These are phyloP conservation scores for Epiblema foenella DNA, from an alignment of 2,888 invertebrate species.

Conservation along the genomic window DNA sequence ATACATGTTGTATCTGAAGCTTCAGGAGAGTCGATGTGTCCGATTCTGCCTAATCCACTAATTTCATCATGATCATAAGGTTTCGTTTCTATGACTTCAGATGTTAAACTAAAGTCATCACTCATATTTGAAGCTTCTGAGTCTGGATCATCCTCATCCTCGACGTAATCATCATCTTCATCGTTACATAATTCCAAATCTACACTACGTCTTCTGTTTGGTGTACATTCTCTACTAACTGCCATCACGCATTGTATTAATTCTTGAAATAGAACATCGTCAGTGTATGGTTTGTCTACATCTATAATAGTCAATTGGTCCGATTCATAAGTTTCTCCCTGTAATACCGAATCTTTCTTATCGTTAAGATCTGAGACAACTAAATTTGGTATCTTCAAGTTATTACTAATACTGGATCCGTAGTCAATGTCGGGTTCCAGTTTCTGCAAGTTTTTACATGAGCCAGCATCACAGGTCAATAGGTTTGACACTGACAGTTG, in stretches of 20 bases:
- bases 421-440: constrained; percentile 61
- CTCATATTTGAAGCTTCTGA: constrained; percentile 88
- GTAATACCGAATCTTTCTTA: constrained; percentile 74
- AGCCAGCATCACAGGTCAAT: constrained; percentile 79
- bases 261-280: constrained; percentile 75
- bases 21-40: constrained; percentile 94
- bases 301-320: constrained; percentile 88
- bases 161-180: constrained; percentile 65
- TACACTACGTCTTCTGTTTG: constrained; percentile 73
- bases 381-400: constrained; percentile 80
- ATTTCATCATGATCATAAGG: constrained; percentile 74
- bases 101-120: constrained; percentile 89
- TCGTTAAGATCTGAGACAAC: constrained; percentile 80
- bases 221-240: constrained; percentile 73
- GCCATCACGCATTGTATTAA: constrained; percentile 66
- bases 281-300: constrained; percentile 84
- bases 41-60: constrained; percentile 80
- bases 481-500: constrained; percentile 75
- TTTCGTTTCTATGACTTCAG: constrained; percentile 87
- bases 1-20: constrained; percentile 89
- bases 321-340: constrained; percentile 84
- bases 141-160: constrained; percentile 73
- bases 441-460: constrained; percentile 75
- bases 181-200: constrained; percentile 78
- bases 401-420: constrained; percentile 72